Conservation (phyloP, 2,888 invertebrate species). For the Pseudolycoriella hygida region DNA sequence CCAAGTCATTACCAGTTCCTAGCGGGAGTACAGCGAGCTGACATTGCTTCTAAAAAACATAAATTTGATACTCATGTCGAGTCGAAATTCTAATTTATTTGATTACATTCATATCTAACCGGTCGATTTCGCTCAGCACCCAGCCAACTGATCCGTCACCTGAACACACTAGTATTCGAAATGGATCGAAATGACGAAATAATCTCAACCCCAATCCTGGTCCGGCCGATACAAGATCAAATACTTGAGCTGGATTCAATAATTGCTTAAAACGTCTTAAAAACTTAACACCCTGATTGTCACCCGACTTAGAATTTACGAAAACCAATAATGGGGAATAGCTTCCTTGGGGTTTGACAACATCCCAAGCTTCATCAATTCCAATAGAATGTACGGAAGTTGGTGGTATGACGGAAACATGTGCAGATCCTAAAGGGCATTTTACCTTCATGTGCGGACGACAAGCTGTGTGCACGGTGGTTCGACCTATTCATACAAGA, state of each 20-base stretch:
- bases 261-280: slow-evolving; percentile 86
- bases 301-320: slow-evolving; percentile 95
- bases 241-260: slow-evolving; percentile 93
- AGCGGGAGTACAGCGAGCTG: slow-evolving; percentile 89
- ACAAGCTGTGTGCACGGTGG: slow-evolving; percentile 83
- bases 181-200: slow-evolving; percentile 89
- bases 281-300: slow-evolving; percentile 95
- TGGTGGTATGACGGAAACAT: slow-evolving; percentile 87
- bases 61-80: background rate
- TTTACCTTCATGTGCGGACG: slow-evolving; percentile 56
- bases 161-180: slow-evolving; percentile 90
- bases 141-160: slow-evolving; percentile 97
- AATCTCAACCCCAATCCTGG: slow-evolving; percentile 70
- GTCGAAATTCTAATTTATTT: background rate
- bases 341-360: slow-evolving; percentile 44
- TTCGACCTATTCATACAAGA: slow-evolving; percentile 28
- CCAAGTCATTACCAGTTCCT: slow-evolving; percentile 93
- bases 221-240: slow-evolving; percentile 81
- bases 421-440: slow-evolving; percentile 76
- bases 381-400: slow-evolving; percentile 81
- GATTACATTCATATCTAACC: slow-evolving; percentile 79
- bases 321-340: slow-evolving; percentile 75
- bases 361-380: slow-evolving; percentile 82
- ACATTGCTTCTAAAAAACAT: slow-evolving; percentile 55
- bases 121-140: slow-evolving; percentile 93